Percentiles rank a stretch among this genome's conserved stretches.
These are phyloP conservation scores for Eonycteris spelaea DNA, from an alignment of 2,113 vertebrate species.

Conservation along the genomic window DNA sequence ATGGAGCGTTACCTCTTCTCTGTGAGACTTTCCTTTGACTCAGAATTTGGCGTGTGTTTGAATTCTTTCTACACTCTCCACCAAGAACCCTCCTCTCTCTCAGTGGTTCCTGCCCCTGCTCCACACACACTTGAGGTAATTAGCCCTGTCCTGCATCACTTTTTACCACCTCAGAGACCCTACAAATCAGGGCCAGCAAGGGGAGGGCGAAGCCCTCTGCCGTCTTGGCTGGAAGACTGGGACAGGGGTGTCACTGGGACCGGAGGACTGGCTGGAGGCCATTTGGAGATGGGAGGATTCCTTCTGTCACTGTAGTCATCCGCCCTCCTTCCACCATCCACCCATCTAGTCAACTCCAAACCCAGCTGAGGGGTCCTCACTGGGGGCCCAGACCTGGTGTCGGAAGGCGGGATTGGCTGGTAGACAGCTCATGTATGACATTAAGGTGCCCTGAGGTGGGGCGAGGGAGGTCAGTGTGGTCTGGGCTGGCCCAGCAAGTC, in stretches of 20 bases:
- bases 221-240: not conserved
- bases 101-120: no score
- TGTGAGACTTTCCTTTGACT: no score
- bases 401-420: not conserved
- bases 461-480: not conserved
- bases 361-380: not conserved
- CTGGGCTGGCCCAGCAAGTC: not conserved
- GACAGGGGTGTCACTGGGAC: not conserved
- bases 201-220: not conserved
- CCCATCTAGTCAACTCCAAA: not conserved
- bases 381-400: not conserved
- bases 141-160: no score
- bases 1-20: no score
- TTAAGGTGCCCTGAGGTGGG: not conserved
- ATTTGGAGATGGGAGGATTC: not conserved
- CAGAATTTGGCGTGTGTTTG: no score
- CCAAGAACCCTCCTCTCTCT: no score
- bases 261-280: not conserved
- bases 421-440: not conserved
- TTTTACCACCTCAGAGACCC: not conserved
- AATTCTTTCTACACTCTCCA: no score
- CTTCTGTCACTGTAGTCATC: not conserved
- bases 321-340: not conserved
- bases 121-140: no score
- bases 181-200: not conserved